phyloP scores from a whole-genome alignment of 2,888 invertebrate species.

The Caenorhabditis sp. region DNA sequence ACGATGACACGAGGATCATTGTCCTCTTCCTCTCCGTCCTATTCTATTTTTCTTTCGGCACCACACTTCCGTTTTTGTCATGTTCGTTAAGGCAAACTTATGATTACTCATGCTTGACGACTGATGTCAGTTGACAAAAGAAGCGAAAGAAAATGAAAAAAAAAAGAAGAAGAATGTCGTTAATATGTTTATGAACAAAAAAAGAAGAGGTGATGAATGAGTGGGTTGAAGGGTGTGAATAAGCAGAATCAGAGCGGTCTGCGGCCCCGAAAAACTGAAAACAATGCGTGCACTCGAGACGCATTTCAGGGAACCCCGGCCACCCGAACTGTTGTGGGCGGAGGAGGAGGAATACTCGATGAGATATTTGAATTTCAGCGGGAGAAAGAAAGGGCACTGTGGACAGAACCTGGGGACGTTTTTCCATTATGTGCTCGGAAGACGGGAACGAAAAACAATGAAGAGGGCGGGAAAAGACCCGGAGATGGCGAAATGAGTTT shows the following conservation, averaged over 20 bases:
- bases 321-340: not conserved
- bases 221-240: slow-evolving; percentile 15
- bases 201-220: slow-evolving; percentile 3
- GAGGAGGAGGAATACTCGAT: no score
- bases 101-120: slow-evolving; percentile 22
- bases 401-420: slow-evolving; percentile 1
- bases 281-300: slow-evolving; percentile 3
- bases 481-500: slow-evolving; percentile 21
- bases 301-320: no score
- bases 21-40: no score
- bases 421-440: slow-evolving; percentile 27
- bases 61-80: slow-evolving; percentile 3
- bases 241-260: not conserved
- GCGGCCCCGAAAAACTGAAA: not conserved
- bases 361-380: not conserved
- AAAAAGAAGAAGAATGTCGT: slow-evolving; percentile 2
- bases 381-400: not conserved
- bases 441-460: slow-evolving; percentile 15
- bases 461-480: not conserved
- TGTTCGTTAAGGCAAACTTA: not conserved
- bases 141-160: not conserved
- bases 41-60: slow-evolving; percentile 1
- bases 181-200: slow-evolving; percentile 15
- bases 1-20: not conserved
- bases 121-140: slow-evolving; percentile 5